These are phyloP conservation scores for Eudyptes chrysolophus DNA, from an alignment of 2,113 vertebrate genomes.

Conservation along the genomic window DNA sequence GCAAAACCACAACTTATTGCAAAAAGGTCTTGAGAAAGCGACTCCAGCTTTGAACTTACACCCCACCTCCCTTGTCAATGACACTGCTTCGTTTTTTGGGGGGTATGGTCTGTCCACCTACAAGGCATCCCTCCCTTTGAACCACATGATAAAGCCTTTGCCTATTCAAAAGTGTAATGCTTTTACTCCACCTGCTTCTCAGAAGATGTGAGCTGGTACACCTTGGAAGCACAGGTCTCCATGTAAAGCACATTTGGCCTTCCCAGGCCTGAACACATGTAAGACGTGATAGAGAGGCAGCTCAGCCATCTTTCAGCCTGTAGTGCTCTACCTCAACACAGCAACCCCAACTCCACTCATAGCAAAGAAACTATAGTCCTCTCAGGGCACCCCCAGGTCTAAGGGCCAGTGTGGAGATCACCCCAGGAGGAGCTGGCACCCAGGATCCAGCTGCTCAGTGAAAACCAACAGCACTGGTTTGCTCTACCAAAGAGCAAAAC, in stretches of 20 bases:
- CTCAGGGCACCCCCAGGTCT: neutral
- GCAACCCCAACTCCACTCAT: neutral
- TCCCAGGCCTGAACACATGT: neutral
- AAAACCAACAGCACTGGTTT: neutral
- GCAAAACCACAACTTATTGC: neutral
- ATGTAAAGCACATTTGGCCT: neutral
- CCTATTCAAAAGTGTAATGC: neutral
- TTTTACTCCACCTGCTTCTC: neutral
- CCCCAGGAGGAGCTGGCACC: neutral
- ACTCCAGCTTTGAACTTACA: neutral
- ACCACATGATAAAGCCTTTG: neutral
- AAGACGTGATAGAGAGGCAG: neutral
- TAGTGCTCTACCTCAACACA: neutral
- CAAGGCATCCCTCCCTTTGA: accelerated
- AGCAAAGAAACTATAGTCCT: neutral
- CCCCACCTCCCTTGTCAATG: neutral
- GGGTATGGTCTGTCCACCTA: neutral
- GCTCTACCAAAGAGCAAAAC: neutral
- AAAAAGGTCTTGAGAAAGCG: neutral
- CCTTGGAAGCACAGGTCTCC: neutral
- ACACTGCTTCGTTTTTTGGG: neutral
- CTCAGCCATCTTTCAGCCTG: neutral
- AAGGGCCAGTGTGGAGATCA: neutral
- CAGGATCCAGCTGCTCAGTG: neutral
- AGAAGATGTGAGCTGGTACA: neutral